Evolutionary conservation across 2,797 vertebrate genomes (phyloP).

Genomic region (Rhabdophis nuchalis): DNA sequence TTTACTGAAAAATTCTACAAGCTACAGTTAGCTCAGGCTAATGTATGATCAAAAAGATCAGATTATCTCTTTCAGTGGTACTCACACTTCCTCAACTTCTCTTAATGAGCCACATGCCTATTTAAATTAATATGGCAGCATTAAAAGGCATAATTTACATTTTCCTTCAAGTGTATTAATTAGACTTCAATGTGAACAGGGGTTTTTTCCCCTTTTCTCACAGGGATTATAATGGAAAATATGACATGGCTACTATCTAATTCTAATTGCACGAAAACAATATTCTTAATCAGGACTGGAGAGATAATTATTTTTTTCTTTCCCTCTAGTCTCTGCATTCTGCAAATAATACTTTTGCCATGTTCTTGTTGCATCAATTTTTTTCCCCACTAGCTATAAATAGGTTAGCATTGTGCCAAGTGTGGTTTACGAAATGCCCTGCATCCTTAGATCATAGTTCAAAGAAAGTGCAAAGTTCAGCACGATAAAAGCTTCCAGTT

Average conservation of each 20-base stretch:
- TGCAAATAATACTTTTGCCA: neutral
- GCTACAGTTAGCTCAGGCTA: accelerated
- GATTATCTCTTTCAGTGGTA: neutral
- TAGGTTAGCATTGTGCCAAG: neutral
- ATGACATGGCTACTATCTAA: neutral
- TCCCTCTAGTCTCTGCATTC: neutral
- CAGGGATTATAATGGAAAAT: conserved; percentile 1
- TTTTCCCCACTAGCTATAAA: neutral
- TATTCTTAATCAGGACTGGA: neutral
- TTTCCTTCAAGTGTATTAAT: conserved; percentile 23
- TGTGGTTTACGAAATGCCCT: neutral
- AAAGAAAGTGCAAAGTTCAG: neutral
- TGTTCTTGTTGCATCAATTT: neutral
- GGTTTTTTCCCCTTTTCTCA: neutral
- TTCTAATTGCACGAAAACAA: neutral
- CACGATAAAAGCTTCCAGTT: neutral
- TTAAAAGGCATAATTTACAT: neutral
- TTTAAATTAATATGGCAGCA: neutral
- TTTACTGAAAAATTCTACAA: neutral
- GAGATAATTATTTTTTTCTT: neutral
- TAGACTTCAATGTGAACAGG: neutral
- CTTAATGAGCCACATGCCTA: neutral
- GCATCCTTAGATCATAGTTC: neutral
- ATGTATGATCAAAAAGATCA: neutral
- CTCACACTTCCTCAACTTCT: neutral